These are phyloP conservation scores for Zaprionus capensis DNA, from an alignment of 1,140 invertebrate species.

Conservation along the genomic window DNA sequence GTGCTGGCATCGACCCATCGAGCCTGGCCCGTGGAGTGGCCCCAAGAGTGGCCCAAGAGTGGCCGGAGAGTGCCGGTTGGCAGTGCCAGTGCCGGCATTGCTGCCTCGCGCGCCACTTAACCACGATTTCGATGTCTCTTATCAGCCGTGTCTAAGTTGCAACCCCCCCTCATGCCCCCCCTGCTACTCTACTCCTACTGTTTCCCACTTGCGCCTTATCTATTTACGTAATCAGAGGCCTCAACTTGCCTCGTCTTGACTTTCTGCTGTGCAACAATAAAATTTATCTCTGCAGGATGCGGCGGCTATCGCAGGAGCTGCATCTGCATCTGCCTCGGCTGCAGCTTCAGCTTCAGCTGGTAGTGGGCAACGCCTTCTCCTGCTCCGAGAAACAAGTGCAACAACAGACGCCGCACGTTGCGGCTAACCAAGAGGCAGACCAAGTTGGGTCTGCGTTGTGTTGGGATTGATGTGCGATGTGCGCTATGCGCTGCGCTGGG, in stretches of 20 bases:
- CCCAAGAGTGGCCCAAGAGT: constrained; percentile 48
- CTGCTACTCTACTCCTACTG: background rate
- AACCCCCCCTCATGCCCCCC: background rate
- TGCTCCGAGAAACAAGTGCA: constrained; percentile 6
- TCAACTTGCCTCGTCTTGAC: constrained; percentile 37
- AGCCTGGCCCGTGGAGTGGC: constrained; percentile 48
- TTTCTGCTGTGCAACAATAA: constrained; percentile 41
- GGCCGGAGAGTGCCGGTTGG: constrained; percentile 24
- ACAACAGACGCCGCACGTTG: constrained; percentile 6
- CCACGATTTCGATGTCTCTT: constrained; percentile 65
- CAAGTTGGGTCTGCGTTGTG: constrained; percentile 8
- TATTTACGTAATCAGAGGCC: constrained; percentile 62
- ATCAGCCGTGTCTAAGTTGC: constrained; percentile 37
- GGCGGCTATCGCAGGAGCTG: constrained; percentile 45
- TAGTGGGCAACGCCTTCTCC: background rate
- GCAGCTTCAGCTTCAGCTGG: background rate
- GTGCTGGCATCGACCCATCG: constrained; percentile 6
- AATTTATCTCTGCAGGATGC: constrained; percentile 27
- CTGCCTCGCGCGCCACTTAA: constrained; percentile 52
- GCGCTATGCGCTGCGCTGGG: constrained; percentile 31
- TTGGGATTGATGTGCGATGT: constrained; percentile 55
- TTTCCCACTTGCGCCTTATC: constrained; percentile 37
- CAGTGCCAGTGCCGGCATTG: constrained; percentile 6
- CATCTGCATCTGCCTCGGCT: background rate
- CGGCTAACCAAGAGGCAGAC: background rate